A percentile compares a stretch with the other conserved stretches of the same genome.
phyloP scores from a whole-genome alignment of 2,113 vertebrate genomes.

The Synodontis membranacea region DNA sequence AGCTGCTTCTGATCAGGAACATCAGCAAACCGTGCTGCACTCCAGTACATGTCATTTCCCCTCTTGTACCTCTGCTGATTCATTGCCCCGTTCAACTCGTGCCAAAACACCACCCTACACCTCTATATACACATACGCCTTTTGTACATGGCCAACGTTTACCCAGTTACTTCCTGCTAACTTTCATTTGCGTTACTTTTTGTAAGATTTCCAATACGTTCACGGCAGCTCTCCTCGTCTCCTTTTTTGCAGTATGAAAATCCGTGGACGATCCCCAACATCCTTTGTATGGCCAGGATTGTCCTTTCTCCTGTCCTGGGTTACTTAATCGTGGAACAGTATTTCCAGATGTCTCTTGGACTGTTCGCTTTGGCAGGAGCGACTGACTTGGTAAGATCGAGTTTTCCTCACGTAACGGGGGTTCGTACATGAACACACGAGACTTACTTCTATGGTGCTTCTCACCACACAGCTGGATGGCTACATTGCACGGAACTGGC shows the following conservation, averaged over 20 bases:
- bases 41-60: background rate
- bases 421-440: background rate
- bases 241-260: conserved; percentile 88
- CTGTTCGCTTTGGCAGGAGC: conserved; percentile 90
- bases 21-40: background rate
- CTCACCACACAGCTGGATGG: conserved; percentile 83
- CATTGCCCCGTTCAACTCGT: background rate
- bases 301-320: conserved; percentile 87
- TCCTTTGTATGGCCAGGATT: conserved; percentile 91
- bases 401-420: conserved; percentile 79
- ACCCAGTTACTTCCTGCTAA: background rate
- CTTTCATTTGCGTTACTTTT: background rate
- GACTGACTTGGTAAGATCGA: conserved; percentile 86
- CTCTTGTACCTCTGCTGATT: background rate
- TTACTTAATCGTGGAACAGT: conserved; percentile 88
- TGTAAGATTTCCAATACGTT: background rate
- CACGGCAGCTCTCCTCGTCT: background rate
- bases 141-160: background rate
- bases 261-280: conserved; percentile 96
- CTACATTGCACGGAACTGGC: conserved; percentile 95
- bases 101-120: background rate
- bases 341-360: conserved; percentile 86
- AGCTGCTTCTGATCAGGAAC: background rate
- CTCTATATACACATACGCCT: background rate
- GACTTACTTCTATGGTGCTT: background rate